These are phyloP conservation scores for Sclerodermus sp. DNA, from an alignment of 2,888 invertebrate genomes.

Conservation along the genomic window DNA sequence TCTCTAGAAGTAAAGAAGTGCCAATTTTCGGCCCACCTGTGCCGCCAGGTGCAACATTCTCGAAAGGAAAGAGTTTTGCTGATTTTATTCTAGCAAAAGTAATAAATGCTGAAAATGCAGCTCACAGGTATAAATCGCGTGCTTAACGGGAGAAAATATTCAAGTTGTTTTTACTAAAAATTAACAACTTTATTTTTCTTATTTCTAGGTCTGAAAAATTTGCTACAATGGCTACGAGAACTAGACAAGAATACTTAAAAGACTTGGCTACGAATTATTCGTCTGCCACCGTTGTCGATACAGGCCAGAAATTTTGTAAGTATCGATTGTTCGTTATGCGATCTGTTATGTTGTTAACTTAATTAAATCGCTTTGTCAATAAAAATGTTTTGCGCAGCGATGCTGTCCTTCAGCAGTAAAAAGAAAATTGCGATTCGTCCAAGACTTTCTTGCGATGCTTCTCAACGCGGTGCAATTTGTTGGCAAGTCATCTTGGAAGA, in stretches of 20 bases:
- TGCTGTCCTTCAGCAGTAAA: slow-evolving; percentile 75
- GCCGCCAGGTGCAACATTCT: slow-evolving; percentile 81
- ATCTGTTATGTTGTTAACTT: neutral
- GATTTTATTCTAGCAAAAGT: slow-evolving; percentile 94
- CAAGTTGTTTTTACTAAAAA: neutral
- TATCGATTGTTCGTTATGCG: slow-evolving; percentile 26
- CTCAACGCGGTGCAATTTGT: slow-evolving; percentile 76
- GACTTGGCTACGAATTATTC: slow-evolving; percentile 86
- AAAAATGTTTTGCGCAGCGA: slow-evolving; percentile 59
- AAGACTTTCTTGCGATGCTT: slow-evolving; percentile 72
- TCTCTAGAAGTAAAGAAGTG: slow-evolving; percentile 87
- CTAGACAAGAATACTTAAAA: slow-evolving; percentile 92
- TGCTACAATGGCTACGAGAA: slow-evolving; percentile 94
- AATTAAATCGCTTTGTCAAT: neutral
- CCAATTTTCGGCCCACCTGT: slow-evolving; percentile 96
- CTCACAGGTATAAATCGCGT: slow-evolving; percentile 65
- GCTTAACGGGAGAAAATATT: neutral
- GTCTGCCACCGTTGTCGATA: slow-evolving; percentile 78
- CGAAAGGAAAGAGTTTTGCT: slow-evolving; percentile 90
- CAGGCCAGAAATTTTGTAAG: slow-evolving; percentile 86
- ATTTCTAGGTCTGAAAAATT: slow-evolving; percentile 87
- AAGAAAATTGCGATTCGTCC: slow-evolving; percentile 79
- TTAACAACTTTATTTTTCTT: neutral
- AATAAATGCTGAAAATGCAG: slow-evolving; percentile 96
- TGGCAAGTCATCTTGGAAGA: slow-evolving; percentile 79